Percentiles rank a stretch among this genome's conserved stretches.
Conservation (phyloP, 2,797 vertebrate genomes). For the Salarias fasciatus region DNA sequence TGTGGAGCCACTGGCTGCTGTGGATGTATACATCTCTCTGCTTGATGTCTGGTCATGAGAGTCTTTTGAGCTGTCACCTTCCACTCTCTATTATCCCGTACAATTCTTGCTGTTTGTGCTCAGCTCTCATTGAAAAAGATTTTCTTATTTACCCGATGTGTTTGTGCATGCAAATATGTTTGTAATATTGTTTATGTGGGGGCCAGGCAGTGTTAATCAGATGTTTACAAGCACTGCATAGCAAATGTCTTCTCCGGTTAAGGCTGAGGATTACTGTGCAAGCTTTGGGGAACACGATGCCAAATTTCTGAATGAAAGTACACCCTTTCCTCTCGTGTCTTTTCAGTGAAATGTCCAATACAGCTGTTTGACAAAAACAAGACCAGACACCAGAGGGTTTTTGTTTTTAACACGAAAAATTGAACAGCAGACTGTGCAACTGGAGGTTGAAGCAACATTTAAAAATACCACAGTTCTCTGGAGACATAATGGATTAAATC, state of each 20-base stretch:
- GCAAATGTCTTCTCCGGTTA: constrained; percentile 39
- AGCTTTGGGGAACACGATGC: neutral
- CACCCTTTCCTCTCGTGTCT: too few species aligned
- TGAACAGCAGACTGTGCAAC: neutral
- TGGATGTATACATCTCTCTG: constrained; percentile 21
- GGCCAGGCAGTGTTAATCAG: constrained; percentile 61
- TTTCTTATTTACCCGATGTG: constrained; percentile 40
- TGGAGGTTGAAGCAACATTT: neutral
- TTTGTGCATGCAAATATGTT: constrained; percentile 45
- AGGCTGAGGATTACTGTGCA: constrained; percentile 24
- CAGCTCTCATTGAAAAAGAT: constrained; percentile 36
- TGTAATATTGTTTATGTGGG: constrained; percentile 41
- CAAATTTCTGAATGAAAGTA: too few species aligned
- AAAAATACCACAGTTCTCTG: neutral
- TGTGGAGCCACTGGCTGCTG: constrained; percentile 17
- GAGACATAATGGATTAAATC: too few species aligned
- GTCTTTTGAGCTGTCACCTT: constrained; percentile 37
- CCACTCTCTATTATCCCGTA: constrained; percentile 33
- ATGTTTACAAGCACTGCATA: constrained; percentile 58
- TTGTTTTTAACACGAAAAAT: constrained; percentile 1
- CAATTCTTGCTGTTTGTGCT: constrained; percentile 11
- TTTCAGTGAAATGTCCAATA: too few species aligned
- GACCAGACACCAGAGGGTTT: neutral
- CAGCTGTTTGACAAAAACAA: too few species aligned
- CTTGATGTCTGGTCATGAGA: constrained; percentile 28